Conservation (phyloP, 2,113 vertebrate species). For the Xenopus laevis region DNA sequence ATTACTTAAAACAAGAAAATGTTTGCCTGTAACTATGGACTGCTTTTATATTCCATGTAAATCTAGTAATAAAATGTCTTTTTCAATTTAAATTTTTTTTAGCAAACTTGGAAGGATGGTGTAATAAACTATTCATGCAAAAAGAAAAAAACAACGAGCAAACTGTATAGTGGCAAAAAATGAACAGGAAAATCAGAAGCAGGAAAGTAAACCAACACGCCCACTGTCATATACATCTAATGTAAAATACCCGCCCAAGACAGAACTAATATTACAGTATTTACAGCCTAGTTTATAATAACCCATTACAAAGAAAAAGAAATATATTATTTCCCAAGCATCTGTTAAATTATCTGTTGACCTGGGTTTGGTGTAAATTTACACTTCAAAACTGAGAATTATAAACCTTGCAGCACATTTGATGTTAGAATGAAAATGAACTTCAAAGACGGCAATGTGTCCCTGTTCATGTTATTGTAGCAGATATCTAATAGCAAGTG, state of each 20-base stretch:
- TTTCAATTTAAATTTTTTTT: too few relatives aligned
- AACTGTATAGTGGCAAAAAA: too few relatives aligned
- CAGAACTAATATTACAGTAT: not conserved
- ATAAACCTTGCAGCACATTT: slow-evolving; percentile 69
- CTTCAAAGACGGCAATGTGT: slow-evolving; percentile 70
- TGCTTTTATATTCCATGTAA: too few relatives aligned
- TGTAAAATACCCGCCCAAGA: not conserved
- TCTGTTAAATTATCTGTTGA: slow-evolving; percentile 61
- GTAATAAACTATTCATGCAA: too few relatives aligned
- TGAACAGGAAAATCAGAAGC: too few relatives aligned
- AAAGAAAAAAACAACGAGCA: too few relatives aligned
- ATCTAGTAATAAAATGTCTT: too few relatives aligned
- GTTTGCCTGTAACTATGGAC: too few relatives aligned
- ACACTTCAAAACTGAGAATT: slow-evolving; percentile 67
- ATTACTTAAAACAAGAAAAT: too few relatives aligned
- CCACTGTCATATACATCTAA: not conserved
- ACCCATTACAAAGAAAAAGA: slow-evolving; percentile 1
- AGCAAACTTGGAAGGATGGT: too few relatives aligned
- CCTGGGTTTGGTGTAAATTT: slow-evolving; percentile 69
- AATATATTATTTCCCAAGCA: slow-evolving; percentile 40
- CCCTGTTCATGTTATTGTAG: slow-evolving; percentile 62
- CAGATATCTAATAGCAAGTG: slow-evolving; percentile 64
- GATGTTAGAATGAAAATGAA: slow-evolving; percentile 78
- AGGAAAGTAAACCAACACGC: too few relatives aligned
- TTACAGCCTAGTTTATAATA: slow-evolving; percentile 2